Percentiles rank a stretch among this genome's conserved stretches.
Evolutionary conservation across 2,797 vertebrate species (phyloP).

Genomic region (Cirrhinus molitorella): DNA sequence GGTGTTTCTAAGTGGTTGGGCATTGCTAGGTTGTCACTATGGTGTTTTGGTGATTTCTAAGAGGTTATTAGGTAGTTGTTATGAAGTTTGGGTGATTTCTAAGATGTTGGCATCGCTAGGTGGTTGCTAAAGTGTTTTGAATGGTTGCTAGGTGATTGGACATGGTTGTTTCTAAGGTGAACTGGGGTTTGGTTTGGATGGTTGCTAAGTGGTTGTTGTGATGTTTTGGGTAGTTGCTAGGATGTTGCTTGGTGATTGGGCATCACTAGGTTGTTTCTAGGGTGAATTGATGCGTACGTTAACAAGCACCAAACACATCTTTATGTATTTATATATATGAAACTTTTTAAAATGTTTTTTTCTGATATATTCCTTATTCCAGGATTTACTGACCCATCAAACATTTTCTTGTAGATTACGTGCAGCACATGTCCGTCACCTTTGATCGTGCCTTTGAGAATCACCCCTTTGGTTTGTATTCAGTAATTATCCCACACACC

Average conservation of each 20-base stretch:
- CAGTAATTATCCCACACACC: constrained; percentile 50
- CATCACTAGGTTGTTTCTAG: too few species aligned
- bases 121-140: too few species aligned
- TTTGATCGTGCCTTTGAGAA: constrained; percentile 4
- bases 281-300: neutral
- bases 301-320: neutral
- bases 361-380: neutral
- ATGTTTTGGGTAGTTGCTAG: neutral
- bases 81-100: neutral
- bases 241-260: neutral
- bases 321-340: neutral
- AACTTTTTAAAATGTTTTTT: neutral
- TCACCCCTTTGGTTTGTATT: constrained; percentile 35
- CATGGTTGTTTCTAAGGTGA: too few species aligned
- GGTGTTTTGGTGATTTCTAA: neutral
- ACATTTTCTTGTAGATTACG: neutral
- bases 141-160: too few species aligned
- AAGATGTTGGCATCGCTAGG: neutral
- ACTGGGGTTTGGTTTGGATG: neutral
- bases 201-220: neutral
- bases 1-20: neutral
- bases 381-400: neutral
- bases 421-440: neutral
- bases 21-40: neutral
- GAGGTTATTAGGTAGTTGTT: too few species aligned